A percentile compares a stretch with the other conserved stretches of the same genome.
Conservation (phyloP, 64 coral and sea anemone genomes). For the Catalaphyllia jardinei region DNA sequence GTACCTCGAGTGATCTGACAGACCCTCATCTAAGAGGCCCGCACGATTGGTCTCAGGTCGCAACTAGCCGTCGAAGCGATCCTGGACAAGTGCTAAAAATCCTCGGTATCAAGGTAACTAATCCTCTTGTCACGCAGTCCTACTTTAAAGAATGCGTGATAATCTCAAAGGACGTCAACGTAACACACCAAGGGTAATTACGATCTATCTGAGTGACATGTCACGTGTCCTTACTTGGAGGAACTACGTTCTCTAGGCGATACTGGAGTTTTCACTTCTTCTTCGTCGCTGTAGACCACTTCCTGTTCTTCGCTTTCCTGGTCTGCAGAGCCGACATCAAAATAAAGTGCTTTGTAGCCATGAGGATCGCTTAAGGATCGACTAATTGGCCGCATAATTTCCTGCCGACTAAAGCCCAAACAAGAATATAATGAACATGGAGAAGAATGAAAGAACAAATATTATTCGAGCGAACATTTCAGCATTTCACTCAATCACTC, state of each 20-base stretch:
- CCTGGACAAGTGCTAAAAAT: too few species aligned
- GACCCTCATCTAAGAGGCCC: too few species aligned
- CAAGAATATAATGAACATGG: not conserved
- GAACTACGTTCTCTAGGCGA: not conserved
- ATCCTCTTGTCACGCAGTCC: too few species aligned
- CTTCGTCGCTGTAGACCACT: not conserved
- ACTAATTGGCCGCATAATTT: not conserved
- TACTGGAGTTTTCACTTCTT: not conserved
- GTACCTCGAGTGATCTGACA: too few species aligned
- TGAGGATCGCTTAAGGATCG: slow-evolving; percentile 30
- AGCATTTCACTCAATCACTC: too few species aligned
- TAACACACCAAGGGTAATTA: too few species aligned
- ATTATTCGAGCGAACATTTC: not conserved
- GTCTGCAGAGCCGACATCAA: not conserved
- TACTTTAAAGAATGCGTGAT: too few species aligned
- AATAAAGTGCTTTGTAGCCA: not conserved
- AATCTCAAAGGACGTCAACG: too few species aligned
- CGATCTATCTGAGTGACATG: too few species aligned
- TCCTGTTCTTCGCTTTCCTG: not conserved
- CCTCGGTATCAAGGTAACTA: too few species aligned
- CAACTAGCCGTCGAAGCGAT: too few species aligned
- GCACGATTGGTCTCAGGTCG: too few species aligned
- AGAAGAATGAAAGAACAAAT: not conserved
- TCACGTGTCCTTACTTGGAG: slow-evolving; percentile 21
- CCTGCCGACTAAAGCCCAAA: not conserved